Base-by-base conservation (phyloP, 2,113 vertebrate species). In the Phaethon lepturus region DNA sequence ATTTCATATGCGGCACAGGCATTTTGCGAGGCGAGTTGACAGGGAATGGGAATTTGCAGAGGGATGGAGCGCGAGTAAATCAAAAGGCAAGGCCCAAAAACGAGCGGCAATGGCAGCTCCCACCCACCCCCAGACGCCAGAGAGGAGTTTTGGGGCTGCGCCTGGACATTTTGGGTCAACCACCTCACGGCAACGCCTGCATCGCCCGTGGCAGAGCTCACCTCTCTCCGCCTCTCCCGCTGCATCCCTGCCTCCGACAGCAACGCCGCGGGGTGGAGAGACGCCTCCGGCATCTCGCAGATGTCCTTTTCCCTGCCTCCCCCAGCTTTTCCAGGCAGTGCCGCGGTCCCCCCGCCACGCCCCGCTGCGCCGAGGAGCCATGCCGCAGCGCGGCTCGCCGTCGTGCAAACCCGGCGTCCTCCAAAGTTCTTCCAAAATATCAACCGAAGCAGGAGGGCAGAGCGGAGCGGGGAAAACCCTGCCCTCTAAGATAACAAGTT, bases 1-100 rank as follows among this genome's bases (percentile, higher is more conserved):
- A 98, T 98, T 98, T 98, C 96, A 84, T 95, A 98, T 97, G 98
- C 97, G 88, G 97, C 72, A 66, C 97, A 98, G 97, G 98, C 98
- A 98, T 96, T 97, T 97, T 90, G 97, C 97, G 74, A 97, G 97
- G 97, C 89, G 50, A 72, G 47, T 26, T 49, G 89, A 3, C 0
- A 20, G 88, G 49, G 77, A 92, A 47, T 0, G 29, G 77, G 95
- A 18, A 78, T 73, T 25, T 74, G 83, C 17, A 63, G 59, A 60
- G 86, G 7, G 89, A 91, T n/a, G 49, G 94, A 52, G n/a, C 0
- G 1, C 68, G 8, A 22, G 20, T 18, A 63, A 88, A 94, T 42
- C 62, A 0, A 82, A 59, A 92, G 66, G 50, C n/a, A 28, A 77
- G 56, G 68, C 78, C 79, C 82, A 4, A 58, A 71, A 63, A 22